A percentile compares a stretch with the other conserved stretches of the same genome.
Conservation (phyloP, 2,797 vertebrate genomes). For the Pelodytes ibericus region DNA sequence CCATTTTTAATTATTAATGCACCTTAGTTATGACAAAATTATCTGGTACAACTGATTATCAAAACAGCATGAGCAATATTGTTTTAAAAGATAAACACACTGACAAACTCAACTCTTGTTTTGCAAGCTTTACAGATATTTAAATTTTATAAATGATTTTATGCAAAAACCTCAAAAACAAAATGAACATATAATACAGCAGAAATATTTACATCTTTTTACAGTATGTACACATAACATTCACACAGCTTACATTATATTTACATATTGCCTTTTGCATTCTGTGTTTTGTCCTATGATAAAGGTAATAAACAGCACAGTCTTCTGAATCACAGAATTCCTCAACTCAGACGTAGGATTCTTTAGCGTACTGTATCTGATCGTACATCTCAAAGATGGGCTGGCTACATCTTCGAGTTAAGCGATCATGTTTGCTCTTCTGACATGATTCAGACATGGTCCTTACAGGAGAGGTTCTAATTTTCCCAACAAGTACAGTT, state of each 20-base stretch:
- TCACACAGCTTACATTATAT: background rate
- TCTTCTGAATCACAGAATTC: too few relatives aligned
- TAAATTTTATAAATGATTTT: background rate
- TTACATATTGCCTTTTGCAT: background rate
- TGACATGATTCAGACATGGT: slow-evolving; percentile 81
- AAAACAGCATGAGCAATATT: too few relatives aligned
- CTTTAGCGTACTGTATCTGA: slow-evolving; percentile 83
- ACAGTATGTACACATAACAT: background rate
- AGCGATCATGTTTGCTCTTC: slow-evolving; percentile 63
- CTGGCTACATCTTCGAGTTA: slow-evolving; percentile 80
- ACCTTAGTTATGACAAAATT: too few relatives aligned
- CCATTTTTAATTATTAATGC: too few relatives aligned
- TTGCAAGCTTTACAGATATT: background rate
- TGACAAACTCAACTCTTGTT: background rate
- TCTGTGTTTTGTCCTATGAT: background rate
- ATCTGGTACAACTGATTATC: too few relatives aligned
- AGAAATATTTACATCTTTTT: background rate
- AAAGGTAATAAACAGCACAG: slow-evolving; percentile 1
- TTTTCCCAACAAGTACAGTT: slow-evolving; percentile 48
- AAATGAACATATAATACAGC: background rate
- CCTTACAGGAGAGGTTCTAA: slow-evolving; percentile 72
- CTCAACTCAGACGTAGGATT: slow-evolving; percentile 86
- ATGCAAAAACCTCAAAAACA: background rate
- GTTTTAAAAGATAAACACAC: too few relatives aligned
- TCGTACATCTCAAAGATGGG: slow-evolving; percentile 78